Percentiles rank a stretch among this genome's conserved stretches.
Evolutionary conservation across 2,113 vertebrate species (phyloP).

Genomic region (Nothoprocta perdicaria): DNA sequence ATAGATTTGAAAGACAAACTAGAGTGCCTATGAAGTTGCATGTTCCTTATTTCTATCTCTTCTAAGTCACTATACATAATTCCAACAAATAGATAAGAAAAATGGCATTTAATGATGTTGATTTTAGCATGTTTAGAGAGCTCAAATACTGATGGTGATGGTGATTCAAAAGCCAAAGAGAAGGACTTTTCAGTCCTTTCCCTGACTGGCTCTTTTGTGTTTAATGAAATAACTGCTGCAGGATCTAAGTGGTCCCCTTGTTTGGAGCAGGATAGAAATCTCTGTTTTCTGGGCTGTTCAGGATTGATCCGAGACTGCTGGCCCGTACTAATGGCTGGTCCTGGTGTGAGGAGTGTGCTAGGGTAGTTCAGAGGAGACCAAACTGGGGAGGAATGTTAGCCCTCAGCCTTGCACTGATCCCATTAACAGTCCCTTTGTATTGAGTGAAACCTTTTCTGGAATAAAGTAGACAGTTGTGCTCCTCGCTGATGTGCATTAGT

Average conservation of each 20-base stretch:
- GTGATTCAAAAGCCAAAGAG: not conserved
- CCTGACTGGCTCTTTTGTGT: accelerated
- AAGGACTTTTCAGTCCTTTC: not conserved
- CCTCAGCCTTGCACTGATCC: not conserved
- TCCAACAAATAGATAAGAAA: not conserved
- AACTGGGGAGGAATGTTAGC: not conserved
- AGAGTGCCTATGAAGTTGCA: not conserved
- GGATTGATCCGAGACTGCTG: not conserved
- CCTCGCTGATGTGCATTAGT: not conserved
- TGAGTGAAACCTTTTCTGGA: no score
- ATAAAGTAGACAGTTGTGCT: not conserved
- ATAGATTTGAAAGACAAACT: not conserved
- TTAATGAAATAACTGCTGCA: not conserved
- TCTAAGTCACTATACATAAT: not conserved
- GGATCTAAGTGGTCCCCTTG: no score
- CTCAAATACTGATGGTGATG: no score
- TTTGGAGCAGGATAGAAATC: not conserved
- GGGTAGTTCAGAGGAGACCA: not conserved
- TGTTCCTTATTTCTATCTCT: not conserved
- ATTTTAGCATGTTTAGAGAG: not conserved
- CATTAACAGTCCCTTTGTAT: accelerated
- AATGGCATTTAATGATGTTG: not conserved
- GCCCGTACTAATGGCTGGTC: accelerated
- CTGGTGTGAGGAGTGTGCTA: accelerated
- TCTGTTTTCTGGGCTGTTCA: not conserved